These are phyloP conservation scores for Hybognathus amarus DNA, from an alignment of 2,797 vertebrate species.

Conservation along the genomic window DNA sequence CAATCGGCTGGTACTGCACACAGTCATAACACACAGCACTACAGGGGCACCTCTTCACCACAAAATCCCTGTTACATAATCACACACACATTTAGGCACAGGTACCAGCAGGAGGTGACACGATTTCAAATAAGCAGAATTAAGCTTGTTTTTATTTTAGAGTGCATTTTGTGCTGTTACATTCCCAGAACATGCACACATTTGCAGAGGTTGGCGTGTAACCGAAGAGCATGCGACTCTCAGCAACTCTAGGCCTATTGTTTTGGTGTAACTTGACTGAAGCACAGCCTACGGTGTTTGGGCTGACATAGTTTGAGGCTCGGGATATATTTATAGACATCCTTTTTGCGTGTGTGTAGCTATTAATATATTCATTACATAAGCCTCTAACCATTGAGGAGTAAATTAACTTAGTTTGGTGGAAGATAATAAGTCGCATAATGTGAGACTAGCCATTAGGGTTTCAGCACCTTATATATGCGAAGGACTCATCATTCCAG, in stretches of 20 bases:
- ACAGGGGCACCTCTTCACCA: slow-evolving; percentile 36
- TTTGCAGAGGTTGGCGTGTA: slow-evolving; percentile 38
- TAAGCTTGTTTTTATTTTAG: slow-evolving; percentile 21
- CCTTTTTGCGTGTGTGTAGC: neutral
- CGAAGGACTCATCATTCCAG: neutral
- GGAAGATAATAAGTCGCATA: slow-evolving; percentile 11
- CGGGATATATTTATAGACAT: neutral
- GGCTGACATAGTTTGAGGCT: slow-evolving; percentile 12
- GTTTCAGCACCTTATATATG: neutral
- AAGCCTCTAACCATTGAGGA: slow-evolving; percentile 31
- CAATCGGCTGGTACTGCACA: slow-evolving; percentile 52
- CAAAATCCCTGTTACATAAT: slow-evolving; percentile 46
- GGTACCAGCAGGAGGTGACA: slow-evolving; percentile 6
- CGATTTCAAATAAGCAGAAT: neutral
- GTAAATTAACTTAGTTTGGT: slow-evolving; percentile 43
- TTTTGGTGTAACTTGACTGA: slow-evolving; percentile 21
- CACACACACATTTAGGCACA: neutral
- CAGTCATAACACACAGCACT: slow-evolving; percentile 46
- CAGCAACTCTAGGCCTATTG: slow-evolving; percentile 31
- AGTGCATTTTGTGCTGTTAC: slow-evolving; percentile 50
- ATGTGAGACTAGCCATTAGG: slow-evolving; percentile 19
- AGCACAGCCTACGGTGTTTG: slow-evolving; percentile 31
- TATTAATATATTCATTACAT: slow-evolving; percentile 25
- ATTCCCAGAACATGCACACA: slow-evolving; percentile 45
- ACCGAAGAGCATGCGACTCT: slow-evolving; percentile 24